A percentile compares a stretch with the other conserved stretches of the same genome.
Evolutionary conservation across 1,140 invertebrate genomes (phyloP).

Genomic region (Euura saliciscinereae): DNA sequence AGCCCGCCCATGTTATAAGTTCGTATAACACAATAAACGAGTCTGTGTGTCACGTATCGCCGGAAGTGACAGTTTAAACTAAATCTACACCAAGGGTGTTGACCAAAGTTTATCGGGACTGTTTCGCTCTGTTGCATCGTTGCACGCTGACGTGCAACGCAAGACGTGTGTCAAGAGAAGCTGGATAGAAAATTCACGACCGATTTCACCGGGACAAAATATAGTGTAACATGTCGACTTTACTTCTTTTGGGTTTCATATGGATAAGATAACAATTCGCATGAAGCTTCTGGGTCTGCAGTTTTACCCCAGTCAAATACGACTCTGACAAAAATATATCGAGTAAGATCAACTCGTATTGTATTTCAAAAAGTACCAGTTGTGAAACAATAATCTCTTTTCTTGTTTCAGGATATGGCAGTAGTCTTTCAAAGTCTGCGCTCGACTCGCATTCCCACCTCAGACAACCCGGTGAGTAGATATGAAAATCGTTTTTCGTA

Average conservation of each 20-base stretch:
- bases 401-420: slow-evolving; percentile 73
- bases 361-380: too few relatives aligned
- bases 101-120: slow-evolving; percentile 8
- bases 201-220: background rate
- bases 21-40: too few relatives aligned
- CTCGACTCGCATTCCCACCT: slow-evolving; percentile 84
- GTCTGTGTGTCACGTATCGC: background rate
- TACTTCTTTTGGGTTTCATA: too few relatives aligned
- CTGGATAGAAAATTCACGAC: background rate
- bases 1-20: too few relatives aligned
- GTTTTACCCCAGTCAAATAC: too few relatives aligned
- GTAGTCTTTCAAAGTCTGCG: slow-evolving; percentile 79
- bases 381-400: too few relatives aligned
- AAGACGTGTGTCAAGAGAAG: too few relatives aligned
- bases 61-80: background rate
- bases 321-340: too few relatives aligned
- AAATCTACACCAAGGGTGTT: slow-evolving; percentile 13
- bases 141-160: background rate
- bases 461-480: slow-evolving; percentile 79
- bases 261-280: too few relatives aligned
- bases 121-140: slow-evolving; percentile 18
- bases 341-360: slow-evolving; percentile 12
- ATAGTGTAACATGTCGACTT: background rate
- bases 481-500: too few relatives aligned
- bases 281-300: too few relatives aligned